Base-by-base conservation (phyloP, 2,888 invertebrate genomes). In the Argynnis bischoffii region DNA sequence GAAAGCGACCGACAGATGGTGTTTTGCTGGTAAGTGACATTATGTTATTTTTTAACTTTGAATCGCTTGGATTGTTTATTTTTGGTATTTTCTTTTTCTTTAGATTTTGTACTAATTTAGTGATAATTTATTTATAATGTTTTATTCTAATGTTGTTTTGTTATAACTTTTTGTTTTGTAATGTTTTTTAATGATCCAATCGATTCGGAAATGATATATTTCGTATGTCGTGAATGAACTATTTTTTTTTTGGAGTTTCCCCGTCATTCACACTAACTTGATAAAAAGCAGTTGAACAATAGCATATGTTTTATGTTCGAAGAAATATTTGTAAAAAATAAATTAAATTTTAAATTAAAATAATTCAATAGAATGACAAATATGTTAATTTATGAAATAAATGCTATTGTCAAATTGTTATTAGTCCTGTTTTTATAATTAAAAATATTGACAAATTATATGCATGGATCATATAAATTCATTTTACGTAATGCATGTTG, bases 1-100 rank as follows among this genome's bases (percentile, higher is more conserved):
- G 63, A 95, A 96, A 78, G 95, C 95, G 71, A 96, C 96, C 71
- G 96, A 96, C 80, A 94, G 96, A 85, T 97, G 97, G 97, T 97
- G 97, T 90, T 97, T 97, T 87, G 96, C 95, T 87, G 97, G 97
- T 97, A 90, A 69, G 73, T 46, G 6, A 51, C 53, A 41, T 50
- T 18, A 55, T 50, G 31, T 18, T 53, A 18, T 57, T 16, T 57
- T 47, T 35, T 63, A 26, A n/a, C 64, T 46, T 18, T 50, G 48
- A 64, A 31, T 50, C 51, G 55, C 50, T 64, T 64, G 55, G 64
- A 61, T 69, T 64, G 46, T 67, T 8, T 35, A n/a, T 55, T 6
- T 31, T 54, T 54, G 16, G 6, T n/a, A n/a, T n/a, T n/a, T n/a
- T n/a, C n/a, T n/a, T n/a, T n/a, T n/a, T n/a, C n/a, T n/a, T n/a